Base-by-base conservation (phyloP, 2,797 vertebrate genomes). In the Rhabdophis nuchalis region DNA sequence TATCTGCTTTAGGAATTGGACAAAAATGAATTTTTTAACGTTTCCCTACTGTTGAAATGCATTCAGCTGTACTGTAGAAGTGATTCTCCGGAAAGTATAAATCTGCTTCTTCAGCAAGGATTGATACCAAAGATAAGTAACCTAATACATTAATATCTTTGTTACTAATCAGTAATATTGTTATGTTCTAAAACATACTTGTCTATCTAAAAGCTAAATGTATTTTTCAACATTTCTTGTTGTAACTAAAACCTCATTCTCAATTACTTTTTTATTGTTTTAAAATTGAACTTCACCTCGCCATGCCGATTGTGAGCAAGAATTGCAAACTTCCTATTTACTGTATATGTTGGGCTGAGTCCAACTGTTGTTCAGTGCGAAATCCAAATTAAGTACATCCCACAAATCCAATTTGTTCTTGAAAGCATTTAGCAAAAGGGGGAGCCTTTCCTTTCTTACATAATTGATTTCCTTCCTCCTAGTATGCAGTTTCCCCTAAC, bases 81-180 rank as follows among this genome's bases (percentile, higher is more conserved):
- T 23, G 95, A 97, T 46, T 29, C 86, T 53, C 91, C 93, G 53
- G 95, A 97, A 93, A 95, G 93, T 52, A 95, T 93, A 3, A 95
- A 96, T 50, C 93, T 97, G 92, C 92, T 98, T 53, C 94, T 98
- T 91, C 95, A 97, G 72, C 97, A 98, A 94, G 97, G 98, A 60
- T 95, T 98, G 82, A 95, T 98, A 87, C 29, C 96, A 92, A 98
- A 98, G 98, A 98, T 98, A 94, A 98, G 98, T 98, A 95, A 96
- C 93, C 20, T 56, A 53, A 20, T 92, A 2, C 20, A 46, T 88
- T n/a, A 36, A 53, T 72, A 46, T 7, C 11, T 20, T 60, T 4
- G 25, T 58, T 41, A 46, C 23, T 61, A 25, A n/a, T 85, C 50
- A 85, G 46, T 18, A 13, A 13, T 54, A 72, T 16, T 18, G 46